Conservation (phyloP, 2,113 vertebrate species). For the Chaetodon auriga region DNA sequence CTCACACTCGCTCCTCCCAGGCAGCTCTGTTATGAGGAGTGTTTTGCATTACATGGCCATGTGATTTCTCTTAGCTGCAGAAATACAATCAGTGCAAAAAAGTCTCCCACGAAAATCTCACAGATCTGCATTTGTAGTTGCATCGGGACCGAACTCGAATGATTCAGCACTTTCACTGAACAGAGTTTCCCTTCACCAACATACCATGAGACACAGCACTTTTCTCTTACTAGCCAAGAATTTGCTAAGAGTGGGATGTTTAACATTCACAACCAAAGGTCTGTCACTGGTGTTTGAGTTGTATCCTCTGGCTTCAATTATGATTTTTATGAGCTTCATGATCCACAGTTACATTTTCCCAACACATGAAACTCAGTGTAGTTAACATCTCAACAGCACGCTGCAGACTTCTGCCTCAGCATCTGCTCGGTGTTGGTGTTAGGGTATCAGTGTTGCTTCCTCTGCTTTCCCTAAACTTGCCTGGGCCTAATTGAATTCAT, state of each 20-base stretch:
- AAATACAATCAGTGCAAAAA: constrained; percentile 55
- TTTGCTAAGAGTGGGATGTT: constrained; percentile 38
- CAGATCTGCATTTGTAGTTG: constrained; percentile 34
- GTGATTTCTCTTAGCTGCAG: constrained; percentile 72
- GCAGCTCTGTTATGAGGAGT: constrained; percentile 34
- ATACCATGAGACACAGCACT: constrained; percentile 16
- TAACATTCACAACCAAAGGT: constrained; percentile 28
- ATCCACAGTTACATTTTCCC: constrained; percentile 24
- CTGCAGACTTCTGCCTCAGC: constrained; percentile 21
- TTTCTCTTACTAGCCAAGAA: constrained; percentile 21
- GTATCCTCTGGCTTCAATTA: constrained; percentile 40
- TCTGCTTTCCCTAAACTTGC: constrained; percentile 51
- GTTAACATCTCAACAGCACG: constrained; percentile 28
- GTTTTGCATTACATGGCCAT: constrained; percentile 63
- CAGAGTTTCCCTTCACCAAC: constrained; percentile 17
- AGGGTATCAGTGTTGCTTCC: constrained; percentile 42
- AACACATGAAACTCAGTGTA: constrained; percentile 8
- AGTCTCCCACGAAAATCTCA: constrained; percentile 59
- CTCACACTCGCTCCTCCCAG: constrained; percentile 31
- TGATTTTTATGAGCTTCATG: constrained; percentile 34
- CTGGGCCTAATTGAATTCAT: constrained; percentile 72
- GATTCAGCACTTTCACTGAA: constrained; percentile 65
- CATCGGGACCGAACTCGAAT: constrained; percentile 41
- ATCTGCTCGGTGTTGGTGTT: constrained; percentile 27
- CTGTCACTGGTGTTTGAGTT: constrained; percentile 11